Base-by-base conservation (phyloP, 2,888 invertebrate species). In the Eristalis intricaria region DNA sequence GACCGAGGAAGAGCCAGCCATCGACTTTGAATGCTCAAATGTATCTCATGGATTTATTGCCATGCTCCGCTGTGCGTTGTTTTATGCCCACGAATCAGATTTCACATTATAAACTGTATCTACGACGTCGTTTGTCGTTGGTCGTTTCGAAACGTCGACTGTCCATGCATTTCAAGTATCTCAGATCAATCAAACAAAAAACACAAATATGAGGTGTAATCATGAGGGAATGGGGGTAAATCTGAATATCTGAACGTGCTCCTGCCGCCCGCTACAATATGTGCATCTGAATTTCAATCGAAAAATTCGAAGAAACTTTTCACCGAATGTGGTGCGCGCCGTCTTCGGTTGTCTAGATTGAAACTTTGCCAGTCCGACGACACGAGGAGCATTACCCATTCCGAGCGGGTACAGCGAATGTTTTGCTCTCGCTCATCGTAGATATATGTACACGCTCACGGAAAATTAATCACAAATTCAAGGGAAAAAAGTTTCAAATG, bases 401-500 rank as follows among this genome's bases (percentile, higher is more conserved):
- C 75, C 65, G 19, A 29, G 26, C 66, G 60, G 32, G 75, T 76
- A 71, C 3, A 13, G 5, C 40, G 15, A 64, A 65, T 74, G 65
- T 74, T 65, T 40, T 58, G 38, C 50, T 19, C 43, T 26, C 3
- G 43, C 43, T 50, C 43, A 19, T 50, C 43, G 15, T 15, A 15
- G 40, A 15, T 50, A n/a, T 29, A 32, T 50, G 56, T 63, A 50
- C 63, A 70, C 69, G 77, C 69, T 63, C 77, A 69, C 8, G 63
- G 77, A 71, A 70, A 71, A 64, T 71, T 71, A 78, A 78, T 65
- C 65, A 58, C 60, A 73, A 73, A 66, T 79, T 71, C 65, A 66
- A 35, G 15, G 43, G 65, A 64, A 78, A 64, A 79, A 66, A 50
- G 11, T 73, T 79, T 43, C 43, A 66, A 64, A 38, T 35, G 56